These are phyloP conservation scores for Rallus limicola DNA, from an alignment of 2,113 vertebrate species.

Conservation along the genomic window DNA sequence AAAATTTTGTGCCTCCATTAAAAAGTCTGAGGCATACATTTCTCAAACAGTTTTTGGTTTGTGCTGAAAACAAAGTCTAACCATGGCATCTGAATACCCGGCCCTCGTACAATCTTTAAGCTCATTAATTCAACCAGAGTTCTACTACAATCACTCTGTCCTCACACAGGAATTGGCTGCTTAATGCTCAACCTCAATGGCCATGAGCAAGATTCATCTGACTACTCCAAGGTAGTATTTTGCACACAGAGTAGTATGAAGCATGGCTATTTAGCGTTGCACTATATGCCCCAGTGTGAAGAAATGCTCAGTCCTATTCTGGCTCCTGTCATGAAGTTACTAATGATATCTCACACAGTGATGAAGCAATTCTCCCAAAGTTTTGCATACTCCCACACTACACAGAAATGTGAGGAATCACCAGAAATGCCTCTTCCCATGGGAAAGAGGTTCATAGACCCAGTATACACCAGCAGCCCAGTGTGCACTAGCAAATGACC, in stretches of 20 bases:
- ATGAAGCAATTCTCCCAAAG: neutral
- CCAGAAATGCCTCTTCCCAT: neutral
- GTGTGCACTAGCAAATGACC: neutral
- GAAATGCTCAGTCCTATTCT: neutral
- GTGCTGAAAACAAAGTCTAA: neutral
- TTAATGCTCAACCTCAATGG: neutral
- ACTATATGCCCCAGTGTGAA: neutral
- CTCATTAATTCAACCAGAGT: neutral
- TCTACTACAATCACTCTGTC: neutral
- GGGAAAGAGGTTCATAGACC: neutral
- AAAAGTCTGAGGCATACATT: neutral
- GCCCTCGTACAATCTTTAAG: neutral
- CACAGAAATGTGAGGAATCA: neutral
- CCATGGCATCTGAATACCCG: neutral
- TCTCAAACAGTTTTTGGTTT: neutral
- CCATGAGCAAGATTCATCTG: neutral
- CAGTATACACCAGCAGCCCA: neutral
- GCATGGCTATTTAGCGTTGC: neutral
- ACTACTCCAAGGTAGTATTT: neutral
- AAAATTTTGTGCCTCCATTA: neutral
- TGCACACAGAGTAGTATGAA: neutral
- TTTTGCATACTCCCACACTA: neutral
- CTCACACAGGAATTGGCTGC: neutral
- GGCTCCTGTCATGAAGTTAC: neutral
- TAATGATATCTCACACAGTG: rapidly evolving